A percentile compares a stretch with the other conserved stretches of the same genome.
These are phyloP conservation scores for Ricordea florida DNA, from an alignment of 92 coral and sea anemone species.

Conservation along the genomic window DNA sequence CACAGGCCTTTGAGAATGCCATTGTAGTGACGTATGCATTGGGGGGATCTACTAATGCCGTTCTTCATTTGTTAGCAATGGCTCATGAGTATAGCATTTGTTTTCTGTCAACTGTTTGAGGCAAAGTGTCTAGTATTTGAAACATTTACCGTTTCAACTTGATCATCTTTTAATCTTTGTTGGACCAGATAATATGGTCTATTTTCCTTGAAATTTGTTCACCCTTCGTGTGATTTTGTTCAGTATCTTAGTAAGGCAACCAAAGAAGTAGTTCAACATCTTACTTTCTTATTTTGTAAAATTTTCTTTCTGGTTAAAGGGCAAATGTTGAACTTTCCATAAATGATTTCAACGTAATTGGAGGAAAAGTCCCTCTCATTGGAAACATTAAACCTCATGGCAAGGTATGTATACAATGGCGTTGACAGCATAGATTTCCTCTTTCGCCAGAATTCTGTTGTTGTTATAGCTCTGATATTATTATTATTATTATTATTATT, in stretches of 20 bases:
- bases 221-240: not conserved
- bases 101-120: no score
- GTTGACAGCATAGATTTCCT: no score
- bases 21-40: conserved; percentile 81
- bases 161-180: no score
- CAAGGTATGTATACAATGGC: conserved; percentile 53
- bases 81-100: conserved; percentile 72
- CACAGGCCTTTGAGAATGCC: conserved; percentile 89
- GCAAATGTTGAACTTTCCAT: conserved; percentile 71
- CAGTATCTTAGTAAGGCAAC: not conserved
- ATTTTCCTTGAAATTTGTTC: no score
- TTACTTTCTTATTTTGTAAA: not conserved
- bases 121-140: not conserved
- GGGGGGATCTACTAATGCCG: conserved; percentile 89
- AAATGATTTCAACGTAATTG: conserved; percentile 70
- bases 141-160: no score
- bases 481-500: no score
- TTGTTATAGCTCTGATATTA: no score
- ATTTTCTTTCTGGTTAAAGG: not conserved
- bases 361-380: conserved; percentile 72
- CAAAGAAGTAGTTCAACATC: not conserved
- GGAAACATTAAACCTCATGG: conserved; percentile 88
- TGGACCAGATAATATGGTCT: no score
- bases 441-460: no score
- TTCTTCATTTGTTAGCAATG: conserved; percentile 80